A percentile compares a stretch with the other conserved stretches of the same genome.
phyloP scores from a whole-genome alignment of 2,113 vertebrate genomes.

The Rhagologus leucostigma region DNA sequence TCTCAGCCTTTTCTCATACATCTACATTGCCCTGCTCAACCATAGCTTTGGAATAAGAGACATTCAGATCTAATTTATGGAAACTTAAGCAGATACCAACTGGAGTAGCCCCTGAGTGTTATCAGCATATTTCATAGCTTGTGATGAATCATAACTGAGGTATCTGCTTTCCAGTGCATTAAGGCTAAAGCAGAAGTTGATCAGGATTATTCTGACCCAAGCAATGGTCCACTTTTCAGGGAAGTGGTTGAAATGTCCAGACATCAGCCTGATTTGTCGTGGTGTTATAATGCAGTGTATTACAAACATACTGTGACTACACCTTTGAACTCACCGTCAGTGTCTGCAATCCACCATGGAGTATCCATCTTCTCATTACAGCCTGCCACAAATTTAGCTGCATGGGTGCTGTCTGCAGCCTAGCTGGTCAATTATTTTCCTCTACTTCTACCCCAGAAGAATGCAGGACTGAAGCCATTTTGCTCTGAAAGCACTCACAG shows the following conservation, averaged over 20 bases:
- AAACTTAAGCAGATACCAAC: slow-evolving; percentile 12
- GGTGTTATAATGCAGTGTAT: neutral
- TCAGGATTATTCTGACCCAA: neutral
- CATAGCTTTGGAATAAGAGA: slow-evolving; percentile 15
- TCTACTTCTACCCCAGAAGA: neutral
- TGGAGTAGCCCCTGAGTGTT: neutral
- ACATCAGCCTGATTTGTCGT: neutral
- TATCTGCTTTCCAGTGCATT: neutral
- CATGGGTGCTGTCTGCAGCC: neutral
- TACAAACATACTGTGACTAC: neutral
- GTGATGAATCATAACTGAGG: neutral
- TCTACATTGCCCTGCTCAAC: neutral
- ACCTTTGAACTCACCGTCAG: neutral
- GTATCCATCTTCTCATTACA: neutral
- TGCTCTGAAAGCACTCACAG: neutral
- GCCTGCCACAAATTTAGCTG: neutral
- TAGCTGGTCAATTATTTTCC: neutral
- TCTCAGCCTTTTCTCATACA: slow-evolving; percentile 5
- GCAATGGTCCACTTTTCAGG: neutral
- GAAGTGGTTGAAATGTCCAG: neutral
- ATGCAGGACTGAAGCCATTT: neutral
- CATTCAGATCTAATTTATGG: slow-evolving; percentile 21
- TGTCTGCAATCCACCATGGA: neutral
- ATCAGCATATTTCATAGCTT: neutral
- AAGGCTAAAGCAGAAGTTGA: neutral